Conservation (phyloP, 2,888 invertebrate genomes). For the Temnothorax rugatulus region DNA sequence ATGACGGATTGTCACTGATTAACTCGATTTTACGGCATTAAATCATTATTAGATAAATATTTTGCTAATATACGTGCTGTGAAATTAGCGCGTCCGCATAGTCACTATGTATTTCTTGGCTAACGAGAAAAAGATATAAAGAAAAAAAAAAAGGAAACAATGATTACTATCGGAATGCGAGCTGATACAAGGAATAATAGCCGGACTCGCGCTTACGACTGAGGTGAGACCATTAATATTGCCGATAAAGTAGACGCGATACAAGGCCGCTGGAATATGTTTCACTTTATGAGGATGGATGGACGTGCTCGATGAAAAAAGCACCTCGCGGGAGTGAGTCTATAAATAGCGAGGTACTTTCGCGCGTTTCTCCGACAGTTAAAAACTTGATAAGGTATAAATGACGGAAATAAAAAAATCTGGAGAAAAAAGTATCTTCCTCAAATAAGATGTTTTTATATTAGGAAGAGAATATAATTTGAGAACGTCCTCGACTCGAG, state of each 20-base stretch:
- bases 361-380: background rate
- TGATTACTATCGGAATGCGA: slow-evolving; percentile 62
- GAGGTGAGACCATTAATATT: slow-evolving; percentile 77
- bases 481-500: background rate
- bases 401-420: slow-evolving; percentile 5
- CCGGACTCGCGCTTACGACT: slow-evolving; percentile 52
- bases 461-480: background rate
- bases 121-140: slow-evolving; percentile 9
- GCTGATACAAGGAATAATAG: slow-evolving; percentile 63
- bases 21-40: background rate
- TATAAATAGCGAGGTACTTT: slow-evolving; percentile 69
- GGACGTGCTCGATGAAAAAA: slow-evolving; percentile 55
- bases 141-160: slow-evolving; percentile 40
- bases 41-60: slow-evolving; percentile 3
- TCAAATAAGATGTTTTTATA: background rate
- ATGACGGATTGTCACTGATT: background rate
- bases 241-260: slow-evolving; percentile 74
- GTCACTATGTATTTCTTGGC: slow-evolving; percentile 2
- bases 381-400: slow-evolving; percentile 23
- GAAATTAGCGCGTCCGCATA: slow-evolving; percentile 8
- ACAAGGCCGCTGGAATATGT: slow-evolving; percentile 68
- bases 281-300: slow-evolving; percentile 72
- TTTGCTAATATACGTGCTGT: background rate
- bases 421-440: background rate
- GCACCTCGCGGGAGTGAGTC: slow-evolving; percentile 49